Base-by-base conservation (phyloP, 2,888 invertebrate species). In the Dilophus febrilis region DNA sequence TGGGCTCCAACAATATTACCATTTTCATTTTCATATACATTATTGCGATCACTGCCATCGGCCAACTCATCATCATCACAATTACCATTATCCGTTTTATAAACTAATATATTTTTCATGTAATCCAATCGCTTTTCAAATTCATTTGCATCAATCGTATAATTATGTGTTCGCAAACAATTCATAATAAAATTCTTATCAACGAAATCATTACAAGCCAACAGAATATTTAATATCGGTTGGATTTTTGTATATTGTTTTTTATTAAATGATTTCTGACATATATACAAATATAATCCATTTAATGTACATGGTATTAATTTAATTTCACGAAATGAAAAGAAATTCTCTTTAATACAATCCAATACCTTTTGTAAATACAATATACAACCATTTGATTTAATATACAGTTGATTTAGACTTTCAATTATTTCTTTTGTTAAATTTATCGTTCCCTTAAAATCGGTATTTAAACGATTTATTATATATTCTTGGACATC, bases 401-500 rank as follows among this genome's bases (percentile, higher is more conserved):
- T 95, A 50, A 95, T 94, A 53, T 94, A 81, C 31, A 95, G 66
- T 53, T 92, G 91, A 61, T 95, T 94, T 3, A 95, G 64, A 61
- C 91, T 90, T 48, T 94, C 92, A 0, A 94, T 94, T 1, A 92
- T 92, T 54, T 87, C 86, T 41, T 82, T 68, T 32, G 86, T 88
- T 45, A 94, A 79, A 53, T 92, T 88, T 44, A 87, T 86, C 29
- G 87, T 68, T 8, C 94, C 69, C 17, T 42, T 42, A 16, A 88
- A 87, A 53, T 94, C 92, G 10, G 83, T 79, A 56, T 94, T 92
- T 29, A 95, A 64, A 2, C 94, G 67, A 3, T 84, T 82, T 11
- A 94, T 70, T 43, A 95, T 94, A 55, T 94, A 95, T 52, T 92
- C 81, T 58, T 95, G 94, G 0, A 94, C 90, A 58, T 95, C 95